Evolutionary conservation across 2,888 invertebrate species (phyloP).

Genomic region (Parapristionchus giblindavisi): DNA sequence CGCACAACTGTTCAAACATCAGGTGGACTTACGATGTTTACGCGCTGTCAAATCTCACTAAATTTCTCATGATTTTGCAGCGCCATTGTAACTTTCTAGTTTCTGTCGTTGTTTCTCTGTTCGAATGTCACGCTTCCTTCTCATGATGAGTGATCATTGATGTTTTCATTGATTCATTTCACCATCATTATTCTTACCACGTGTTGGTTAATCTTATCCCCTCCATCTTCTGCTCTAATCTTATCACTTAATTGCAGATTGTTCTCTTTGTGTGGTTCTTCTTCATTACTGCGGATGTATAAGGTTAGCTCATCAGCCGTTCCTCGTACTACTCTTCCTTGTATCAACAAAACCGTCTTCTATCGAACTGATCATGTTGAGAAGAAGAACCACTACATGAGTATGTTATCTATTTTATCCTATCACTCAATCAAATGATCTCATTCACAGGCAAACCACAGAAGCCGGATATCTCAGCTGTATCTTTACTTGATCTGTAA

Average conservation of each 20-base stretch:
- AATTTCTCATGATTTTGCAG: constrained; percentile 1
- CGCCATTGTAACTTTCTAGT: no score
- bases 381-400: constrained; percentile 33
- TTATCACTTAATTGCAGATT: neutral
- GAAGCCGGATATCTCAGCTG: constrained; percentile 29
- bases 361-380: constrained; percentile 29
- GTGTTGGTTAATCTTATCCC: neutral
- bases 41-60: neutral
- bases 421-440: neutral
- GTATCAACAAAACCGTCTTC: constrained; percentile 30
- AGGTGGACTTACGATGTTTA: neutral
- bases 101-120: neutral
- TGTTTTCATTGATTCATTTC: neutral
- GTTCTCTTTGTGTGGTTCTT: no score
- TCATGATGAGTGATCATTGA: neutral
- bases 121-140: neutral
- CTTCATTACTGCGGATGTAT: no score
- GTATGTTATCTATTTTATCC: neutral
- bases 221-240: neutral
- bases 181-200: neutral
- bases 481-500: constrained; percentile 35
- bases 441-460: constrained; percentile 19
- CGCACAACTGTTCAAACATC: no score
- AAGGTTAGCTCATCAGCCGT: constrained; percentile 38
- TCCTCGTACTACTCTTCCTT: constrained; percentile 37